A percentile compares a stretch with the other conserved stretches of the same genome.
Evolutionary conservation across 2,797 vertebrate genomes (phyloP).

Genomic region (Cryptoprocta ferox): DNA sequence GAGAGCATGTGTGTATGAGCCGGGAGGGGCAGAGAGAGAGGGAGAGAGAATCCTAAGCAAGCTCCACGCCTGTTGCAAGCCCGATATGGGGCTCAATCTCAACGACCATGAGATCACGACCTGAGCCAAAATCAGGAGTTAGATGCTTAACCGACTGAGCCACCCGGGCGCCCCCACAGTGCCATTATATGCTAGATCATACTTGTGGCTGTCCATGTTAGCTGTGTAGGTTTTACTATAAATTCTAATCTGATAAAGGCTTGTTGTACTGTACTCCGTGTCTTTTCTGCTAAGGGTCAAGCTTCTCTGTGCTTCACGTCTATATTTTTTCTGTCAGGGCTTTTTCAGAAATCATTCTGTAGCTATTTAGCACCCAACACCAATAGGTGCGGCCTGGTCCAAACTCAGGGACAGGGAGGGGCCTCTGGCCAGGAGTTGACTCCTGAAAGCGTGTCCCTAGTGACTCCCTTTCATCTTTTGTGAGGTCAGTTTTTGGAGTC

Average conservation of each 20-base stretch:
- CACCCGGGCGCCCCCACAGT: neutral
- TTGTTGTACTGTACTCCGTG: neutral
- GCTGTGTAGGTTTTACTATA: neutral
- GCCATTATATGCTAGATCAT: neutral
- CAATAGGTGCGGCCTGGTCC: neutral
- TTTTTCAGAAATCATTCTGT: neutral
- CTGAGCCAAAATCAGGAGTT: too few relatives aligned
- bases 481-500: neutral
- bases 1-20: too few relatives aligned
- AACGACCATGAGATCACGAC: too few relatives aligned
- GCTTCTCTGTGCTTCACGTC: neutral
- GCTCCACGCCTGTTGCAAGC: too few relatives aligned
- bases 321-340: slow-evolving; percentile 21
- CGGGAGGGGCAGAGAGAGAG: too few relatives aligned
- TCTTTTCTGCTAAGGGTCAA: slow-evolving; percentile 2
- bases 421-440: neutral
- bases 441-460: neutral
- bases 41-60: too few relatives aligned
- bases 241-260: neutral
- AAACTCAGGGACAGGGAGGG: neutral
- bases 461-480: neutral
- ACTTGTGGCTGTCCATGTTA: neutral
- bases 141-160: too few relatives aligned
- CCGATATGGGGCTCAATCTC: too few relatives aligned
- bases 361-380: neutral